Evolutionary conservation across 2,113 vertebrate species (phyloP), one percentile per base, ranked within the genome.

Genomic region (Syrmaticus mikado): DNA sequence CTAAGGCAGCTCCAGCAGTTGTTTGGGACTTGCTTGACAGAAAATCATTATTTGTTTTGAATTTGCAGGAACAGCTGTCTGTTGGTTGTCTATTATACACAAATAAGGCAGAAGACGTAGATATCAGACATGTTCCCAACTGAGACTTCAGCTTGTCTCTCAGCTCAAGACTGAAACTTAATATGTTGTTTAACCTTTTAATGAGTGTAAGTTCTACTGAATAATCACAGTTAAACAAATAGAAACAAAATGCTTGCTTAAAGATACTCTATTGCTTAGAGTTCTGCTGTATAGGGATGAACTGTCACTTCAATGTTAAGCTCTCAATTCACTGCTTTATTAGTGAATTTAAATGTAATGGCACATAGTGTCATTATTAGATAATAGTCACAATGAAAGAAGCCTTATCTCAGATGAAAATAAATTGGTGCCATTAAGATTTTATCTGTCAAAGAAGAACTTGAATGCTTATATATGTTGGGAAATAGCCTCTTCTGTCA

Each of bases 31-130:
- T 77, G 28, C 67, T 77, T 95, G 85, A 60, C 72, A 91, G 85
- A 79, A 95, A 87, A 77, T 89, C 58, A 11, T 68, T 89, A 46
- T 50, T 94, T 92, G 30, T 53, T 90, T 87, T 83, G 72, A 70
- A 38, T 67, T 38, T 91, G 8, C 57, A 60, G 66, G 60, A 85
- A 8, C 2, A 3, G 34, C 25, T 91, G 36, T 62, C 82, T 87
- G 36, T 79, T 52, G 7, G 58, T 40, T 87, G 52, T 89, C 43
- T 65, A 0, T 80, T 53, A 13, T 28, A 34, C 34, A 55, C 28
- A 90, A 68, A 81, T 30, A 71, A 27, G 12, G 64, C 55, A 62
- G 34, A 90, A 77, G 34, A 43, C 58, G 8, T 20, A 82, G 45
- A 10, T 82, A 74, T 8, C 52, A n/a, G 36, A 13, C 40, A 78